Evolutionary conservation across 2,888 invertebrate genomes (phyloP), one percentile per base, ranked within the genome.

Genomic region (Ormyrus labotus): DNA sequence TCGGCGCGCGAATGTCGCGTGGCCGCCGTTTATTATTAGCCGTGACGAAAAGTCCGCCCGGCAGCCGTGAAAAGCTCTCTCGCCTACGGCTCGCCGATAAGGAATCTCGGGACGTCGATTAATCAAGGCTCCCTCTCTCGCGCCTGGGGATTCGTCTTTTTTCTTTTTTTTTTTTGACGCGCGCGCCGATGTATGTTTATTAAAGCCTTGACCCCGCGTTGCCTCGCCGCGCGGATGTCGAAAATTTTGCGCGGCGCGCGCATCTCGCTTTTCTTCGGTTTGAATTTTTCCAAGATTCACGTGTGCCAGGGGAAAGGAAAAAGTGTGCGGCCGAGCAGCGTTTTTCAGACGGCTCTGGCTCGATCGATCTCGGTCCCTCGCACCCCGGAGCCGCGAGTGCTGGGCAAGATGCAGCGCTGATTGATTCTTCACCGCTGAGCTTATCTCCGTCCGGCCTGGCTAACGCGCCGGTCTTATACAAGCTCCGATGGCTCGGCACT

Each of bases 1-100:
- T 75, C 75, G 67, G 73, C 65, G 55, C 65, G 65, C 75, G 68
- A 75, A 47, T 61, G 45, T 75, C 61, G 75, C 75, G 68, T 75
- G 60, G 55, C 48, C 57, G 65, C 8, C 53, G 53, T 63, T 73
- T 73, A 73, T 73, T 73, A 65, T 73, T 65, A 65, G 73, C 58
- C 13, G 10, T 10, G 34, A 6, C 7, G 19, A 19, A 19, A 19
- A 19, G 19, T 7, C 63, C 57, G 55, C 48, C 11, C 50, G 34
- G 11, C 7, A 19, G 58, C n/a, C 63, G 47, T 51, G 61, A 71
- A 71, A 71, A 51, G 34, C 34, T 13, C 50, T 45, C 70, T n/a
- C 60, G 45, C 45, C 19, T 19, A 19, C 19, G 45, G 5, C 47
- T 9, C 64, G 51, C 11, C 53, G 53, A 53, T 67, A 67, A 19